These are phyloP conservation scores for Thinocorus orbignyianus DNA, from an alignment of 2,113 vertebrate genomes.

Conservation along the genomic window DNA sequence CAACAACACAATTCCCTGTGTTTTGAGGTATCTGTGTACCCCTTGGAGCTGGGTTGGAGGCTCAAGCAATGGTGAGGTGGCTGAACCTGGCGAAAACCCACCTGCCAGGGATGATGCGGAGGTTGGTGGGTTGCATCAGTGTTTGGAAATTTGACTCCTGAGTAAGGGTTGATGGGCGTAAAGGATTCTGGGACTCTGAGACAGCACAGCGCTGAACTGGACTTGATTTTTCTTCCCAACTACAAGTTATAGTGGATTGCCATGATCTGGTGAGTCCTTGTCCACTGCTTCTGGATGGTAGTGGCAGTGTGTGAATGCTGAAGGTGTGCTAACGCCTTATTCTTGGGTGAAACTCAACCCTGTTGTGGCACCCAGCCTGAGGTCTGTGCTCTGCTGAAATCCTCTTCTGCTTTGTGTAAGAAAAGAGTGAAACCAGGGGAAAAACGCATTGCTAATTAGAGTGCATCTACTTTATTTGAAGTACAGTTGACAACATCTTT, in stretches of 20 bases:
- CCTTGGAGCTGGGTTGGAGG: not conserved
- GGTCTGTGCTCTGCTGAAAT: not conserved
- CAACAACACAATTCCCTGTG: not conserved
- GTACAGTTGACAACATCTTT: not conserved
- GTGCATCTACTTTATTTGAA: not conserved
- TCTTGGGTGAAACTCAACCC: not conserved
- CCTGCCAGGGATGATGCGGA: rapidly evolving
- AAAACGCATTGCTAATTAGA: not conserved
- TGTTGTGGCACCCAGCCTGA: not conserved
- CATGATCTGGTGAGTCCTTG: not conserved
- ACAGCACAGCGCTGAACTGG: not conserved
- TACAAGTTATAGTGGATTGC: not conserved
- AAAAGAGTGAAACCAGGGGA: not conserved
- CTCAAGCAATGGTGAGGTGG: not conserved
- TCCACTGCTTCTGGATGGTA: not conserved
- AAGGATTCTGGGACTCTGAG: not conserved
- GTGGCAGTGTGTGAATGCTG: not conserved
- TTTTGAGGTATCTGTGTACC: not conserved
- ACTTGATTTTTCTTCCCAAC: not conserved
- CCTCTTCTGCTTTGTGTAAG: not conserved
- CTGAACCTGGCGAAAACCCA: not conserved
- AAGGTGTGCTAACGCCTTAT: not conserved
- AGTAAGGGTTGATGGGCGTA: not conserved
- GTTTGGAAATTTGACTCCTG: not conserved
- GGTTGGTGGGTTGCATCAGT: not conserved